phyloP scores from a whole-genome alignment of 2,113 vertebrate genomes.

The Nothobranchius furzeri region DNA sequence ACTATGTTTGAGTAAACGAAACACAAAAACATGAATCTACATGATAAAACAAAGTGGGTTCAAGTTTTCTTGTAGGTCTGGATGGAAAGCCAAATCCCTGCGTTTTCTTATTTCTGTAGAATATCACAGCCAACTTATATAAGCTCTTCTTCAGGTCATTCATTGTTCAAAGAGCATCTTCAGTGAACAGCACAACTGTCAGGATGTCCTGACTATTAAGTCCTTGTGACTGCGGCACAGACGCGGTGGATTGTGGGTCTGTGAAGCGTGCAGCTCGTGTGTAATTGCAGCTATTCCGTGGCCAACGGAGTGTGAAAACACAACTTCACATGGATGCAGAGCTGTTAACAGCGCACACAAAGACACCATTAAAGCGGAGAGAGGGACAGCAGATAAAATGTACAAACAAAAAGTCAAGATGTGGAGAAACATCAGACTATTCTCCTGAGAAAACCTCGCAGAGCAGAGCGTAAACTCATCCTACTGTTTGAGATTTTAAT shows the following conservation, averaged over 20 bases:
- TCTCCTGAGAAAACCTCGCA: conserved; percentile 6
- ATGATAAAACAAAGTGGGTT: no score
- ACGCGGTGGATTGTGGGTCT: conserved; percentile 14
- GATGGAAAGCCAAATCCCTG: no score
- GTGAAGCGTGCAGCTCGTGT: conserved; percentile 5
- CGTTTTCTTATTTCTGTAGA: not conserved
- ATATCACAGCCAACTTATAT: not conserved
- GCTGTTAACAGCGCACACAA: not conserved
- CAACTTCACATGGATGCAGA: not conserved
- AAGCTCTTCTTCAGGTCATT: not conserved
- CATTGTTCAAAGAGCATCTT: conserved; percentile 1
- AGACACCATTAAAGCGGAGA: not conserved
- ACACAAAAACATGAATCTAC: no score
- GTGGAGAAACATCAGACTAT: not conserved
- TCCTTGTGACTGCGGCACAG: not conserved
- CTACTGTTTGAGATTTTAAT: conserved; percentile 2
- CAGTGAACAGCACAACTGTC: not conserved
- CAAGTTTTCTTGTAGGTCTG: no score
- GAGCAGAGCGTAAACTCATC: not conserved
- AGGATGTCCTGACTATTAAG: not conserved
- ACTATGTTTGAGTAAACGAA: no score
- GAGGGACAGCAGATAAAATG: not conserved
- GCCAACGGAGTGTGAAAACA: not conserved
- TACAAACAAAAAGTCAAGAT: not conserved
- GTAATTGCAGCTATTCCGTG: not conserved